Evolutionary conservation across 2,113 vertebrate genomes (phyloP).

Genomic region (Indicator maculatus): DNA sequence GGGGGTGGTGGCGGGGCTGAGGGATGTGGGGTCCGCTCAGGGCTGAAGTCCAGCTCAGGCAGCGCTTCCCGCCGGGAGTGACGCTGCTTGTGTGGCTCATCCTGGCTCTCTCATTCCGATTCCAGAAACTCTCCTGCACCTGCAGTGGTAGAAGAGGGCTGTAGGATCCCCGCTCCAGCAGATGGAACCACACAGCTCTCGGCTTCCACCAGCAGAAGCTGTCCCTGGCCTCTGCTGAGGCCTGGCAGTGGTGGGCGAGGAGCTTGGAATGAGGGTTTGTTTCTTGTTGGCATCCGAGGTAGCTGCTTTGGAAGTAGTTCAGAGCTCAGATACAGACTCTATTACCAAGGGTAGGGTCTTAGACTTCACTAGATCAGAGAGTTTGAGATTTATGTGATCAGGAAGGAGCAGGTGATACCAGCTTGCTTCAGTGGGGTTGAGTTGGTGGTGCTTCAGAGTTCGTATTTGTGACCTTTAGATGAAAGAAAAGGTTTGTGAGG

Average conservation of each 20-base stretch:
- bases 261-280: not conserved
- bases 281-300: rapidly evolving
- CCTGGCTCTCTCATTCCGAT: not conserved
- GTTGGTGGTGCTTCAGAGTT: not conserved
- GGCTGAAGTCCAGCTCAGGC: not conserved
- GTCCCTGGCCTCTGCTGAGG: not conserved
- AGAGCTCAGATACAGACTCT: rapidly evolving
- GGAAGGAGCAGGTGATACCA: too few species aligned
- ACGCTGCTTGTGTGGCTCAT: not conserved
- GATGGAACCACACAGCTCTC: rapidly evolving
- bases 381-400: too few species aligned
- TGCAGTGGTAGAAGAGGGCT: rapidly evolving
- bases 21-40: rapidly evolving
- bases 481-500: not conserved
- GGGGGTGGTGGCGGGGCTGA: not conserved
- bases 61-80: not conserved
- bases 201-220: not conserved
- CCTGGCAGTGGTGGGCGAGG: not conserved
- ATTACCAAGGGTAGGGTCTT: not conserved
- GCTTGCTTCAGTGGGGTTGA: too few species aligned
- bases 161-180: rapidly evolving
- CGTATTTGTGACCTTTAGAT: not conserved
- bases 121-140: rapidly evolving
- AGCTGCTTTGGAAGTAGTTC: not conserved
- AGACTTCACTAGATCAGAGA: not conserved